Percentiles rank a stretch among this genome's conserved stretches.
Conservation (phyloP, 1,140 invertebrate species). For the Musca vetustissima region DNA sequence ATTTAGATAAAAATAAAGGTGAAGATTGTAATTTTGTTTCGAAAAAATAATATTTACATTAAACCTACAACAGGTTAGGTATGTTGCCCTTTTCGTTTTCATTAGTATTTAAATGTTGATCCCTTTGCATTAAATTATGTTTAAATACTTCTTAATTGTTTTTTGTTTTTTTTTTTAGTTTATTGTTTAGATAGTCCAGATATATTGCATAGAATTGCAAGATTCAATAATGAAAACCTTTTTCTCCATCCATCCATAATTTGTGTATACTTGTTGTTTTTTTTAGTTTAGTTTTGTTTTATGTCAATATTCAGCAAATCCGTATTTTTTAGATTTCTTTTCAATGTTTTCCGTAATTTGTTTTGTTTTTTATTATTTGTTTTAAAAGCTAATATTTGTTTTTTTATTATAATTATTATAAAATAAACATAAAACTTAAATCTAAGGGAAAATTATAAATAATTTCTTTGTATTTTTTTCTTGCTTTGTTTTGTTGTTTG, state of each 20-base stretch:
- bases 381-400: slow-evolving; percentile 7
- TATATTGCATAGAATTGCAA: no score
- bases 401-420: background rate
- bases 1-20: no score
- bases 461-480: slow-evolving; percentile 1
- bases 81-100: no score
- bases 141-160: background rate
- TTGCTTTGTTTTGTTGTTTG: background rate
- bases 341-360: background rate
- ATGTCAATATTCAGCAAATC: slow-evolving; percentile 18
- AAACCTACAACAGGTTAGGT: no score
- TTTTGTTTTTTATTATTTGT: no score
- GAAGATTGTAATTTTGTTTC: no score
- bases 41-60: no score
- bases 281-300: background rate
- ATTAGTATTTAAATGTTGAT: background rate
- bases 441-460: slow-evolving; percentile 10
- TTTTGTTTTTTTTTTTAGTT: background rate
- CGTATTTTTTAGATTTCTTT: background rate
- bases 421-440: slow-evolving; percentile 15
- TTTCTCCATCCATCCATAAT: background rate
- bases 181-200: slow-evolving; percentile 1
- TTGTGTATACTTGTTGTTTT: background rate
- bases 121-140: background rate
- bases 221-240: no score